Base-by-base conservation (phyloP, 2,113 vertebrate genomes). In the Riparia riparia region DNA sequence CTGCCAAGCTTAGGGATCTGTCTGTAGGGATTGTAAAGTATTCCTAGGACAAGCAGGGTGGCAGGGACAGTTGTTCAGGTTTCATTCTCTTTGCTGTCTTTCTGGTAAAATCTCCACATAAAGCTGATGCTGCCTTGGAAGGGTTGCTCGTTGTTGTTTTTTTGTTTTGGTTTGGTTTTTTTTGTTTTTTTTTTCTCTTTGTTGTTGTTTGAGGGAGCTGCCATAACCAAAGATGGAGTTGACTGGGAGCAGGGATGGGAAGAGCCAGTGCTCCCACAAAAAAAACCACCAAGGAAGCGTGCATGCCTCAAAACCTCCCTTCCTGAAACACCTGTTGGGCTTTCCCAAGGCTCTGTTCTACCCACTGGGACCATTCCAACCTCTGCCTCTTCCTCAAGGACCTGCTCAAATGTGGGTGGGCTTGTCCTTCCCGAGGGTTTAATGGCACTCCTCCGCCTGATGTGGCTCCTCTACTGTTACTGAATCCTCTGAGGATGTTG, bases 281-380 rank as follows among this genome's bases (percentile, higher is more conserved):
- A 29, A 77, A 61, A 37, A 4, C 1, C 70, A 29, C 9, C 1
- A 1, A 28, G 21, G 58, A 44, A 18, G 31, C 2, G 4, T 50
- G 10, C 11, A 3, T 37, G 17, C 61, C 53, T 51, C 53, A 51
- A 60, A 86, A 37, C 11, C 8, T 50, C 26, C 26, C 37, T 9
- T 34, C 42, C n/a, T 69, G 45, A 26, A 69, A 39, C 26, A 22
- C 26, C 14, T 8, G 1, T 0, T 57, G 19, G 50, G 39, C 45
- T 88, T 60, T 73, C 65, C 22, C 60, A 61, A 66, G 10, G n/a
- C 29, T 78, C 39, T 60, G 25, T 42, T 34, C 32, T 81, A 85
- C 50, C 54, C 25, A 12, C 20, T 12, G 26, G 53, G 54, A 65
- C 51, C 15, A 49, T 64, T 37, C 80, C 51, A 34, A 8, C 7